Evolutionary conservation across 2,113 vertebrate genomes (phyloP), one percentile per base, ranked within the genome.

Genomic region (Rostratula benghalensis): DNA sequence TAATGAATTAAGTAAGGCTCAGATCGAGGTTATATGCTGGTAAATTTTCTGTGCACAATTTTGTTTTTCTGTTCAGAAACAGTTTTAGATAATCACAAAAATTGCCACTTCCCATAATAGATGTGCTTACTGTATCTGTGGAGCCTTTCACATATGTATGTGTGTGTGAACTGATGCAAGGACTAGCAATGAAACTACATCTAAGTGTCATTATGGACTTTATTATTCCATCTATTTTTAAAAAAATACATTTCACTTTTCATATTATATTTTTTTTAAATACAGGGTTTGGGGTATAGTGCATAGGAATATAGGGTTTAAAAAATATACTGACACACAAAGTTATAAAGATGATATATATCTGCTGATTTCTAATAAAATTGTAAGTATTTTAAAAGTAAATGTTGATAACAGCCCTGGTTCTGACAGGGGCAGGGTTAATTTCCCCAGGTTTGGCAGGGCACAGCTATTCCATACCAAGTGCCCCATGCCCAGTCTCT

Each of bases 361-460:
- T 54, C 75, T 90, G 15, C 10, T 81, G 67, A 30, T 79, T 78
- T 93, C 63, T 95, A 89, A 92, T 45, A 65, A 48, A 73, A 67
- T 3, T 83, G 0, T 23, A 46, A 33, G 3, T 61, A 39, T 83
- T 85, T 68, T 86, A 28, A 82, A 87, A 77, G 43, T 64, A 67
- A 74, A 64, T 48, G 4, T 59, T 27, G 61, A 18, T 61, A 92
- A 23, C 10, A 11, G 50, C 25, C 24, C 13, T 14, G 50, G 50
- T 51, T 25, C 50, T 23, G 7, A 13, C 24, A 13, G 50, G 50
- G 22, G 14, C 24, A 51, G 24, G 13, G 24, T 27, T 51, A 51
- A 25, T 51, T 51, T 25, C 50, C 50, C 50, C 24, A 25, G 50
- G 50, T 51, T 25, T 25, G 50, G 50, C 24, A 51, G 24, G 24